Conservation (phyloP, 2,113 vertebrate genomes). For the Syngnathus floridae region DNA sequence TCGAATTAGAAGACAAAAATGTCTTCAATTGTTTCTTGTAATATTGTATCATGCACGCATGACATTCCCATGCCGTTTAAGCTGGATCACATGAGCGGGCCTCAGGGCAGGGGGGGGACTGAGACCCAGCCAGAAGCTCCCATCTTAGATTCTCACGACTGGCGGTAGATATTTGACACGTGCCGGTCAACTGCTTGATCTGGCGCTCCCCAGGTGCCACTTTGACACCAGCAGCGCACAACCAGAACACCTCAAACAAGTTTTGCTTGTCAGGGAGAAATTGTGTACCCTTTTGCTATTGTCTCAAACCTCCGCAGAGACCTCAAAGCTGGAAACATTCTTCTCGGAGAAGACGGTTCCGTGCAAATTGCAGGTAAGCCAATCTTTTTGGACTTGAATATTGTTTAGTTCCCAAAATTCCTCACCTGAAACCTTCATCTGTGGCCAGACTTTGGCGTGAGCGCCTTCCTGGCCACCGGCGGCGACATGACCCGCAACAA, state of each 20-base stretch:
- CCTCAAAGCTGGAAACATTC: conserved; percentile 93
- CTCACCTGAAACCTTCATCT: background rate
- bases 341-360: conserved; percentile 91
- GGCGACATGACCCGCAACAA: conserved; percentile 97
- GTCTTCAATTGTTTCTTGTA: too few relatives aligned
- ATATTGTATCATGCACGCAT: background rate
- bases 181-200: background rate
- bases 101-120: conserved; percentile 28
- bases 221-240: background rate
- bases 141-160: conserved; percentile 24
- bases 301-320: conserved; percentile 71
- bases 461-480: conserved; percentile 94
- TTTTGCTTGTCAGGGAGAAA: background rate
- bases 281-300: too few relatives aligned
- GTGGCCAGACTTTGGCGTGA: conserved; percentile 89
- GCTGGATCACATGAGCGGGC: conserved; percentile 55
- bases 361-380: conserved; percentile 87
- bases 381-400: background rate
- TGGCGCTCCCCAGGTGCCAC: background rate
- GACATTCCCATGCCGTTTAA: conserved; percentile 26
- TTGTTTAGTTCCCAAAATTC: background rate
- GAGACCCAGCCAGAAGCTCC: conserved; percentile 25
- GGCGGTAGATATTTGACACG: too few relatives aligned
- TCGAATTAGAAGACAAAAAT: background rate
- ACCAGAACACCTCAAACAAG: background rate